Conservation (phyloP, 2,113 vertebrate genomes). For the Galbula dea region DNA sequence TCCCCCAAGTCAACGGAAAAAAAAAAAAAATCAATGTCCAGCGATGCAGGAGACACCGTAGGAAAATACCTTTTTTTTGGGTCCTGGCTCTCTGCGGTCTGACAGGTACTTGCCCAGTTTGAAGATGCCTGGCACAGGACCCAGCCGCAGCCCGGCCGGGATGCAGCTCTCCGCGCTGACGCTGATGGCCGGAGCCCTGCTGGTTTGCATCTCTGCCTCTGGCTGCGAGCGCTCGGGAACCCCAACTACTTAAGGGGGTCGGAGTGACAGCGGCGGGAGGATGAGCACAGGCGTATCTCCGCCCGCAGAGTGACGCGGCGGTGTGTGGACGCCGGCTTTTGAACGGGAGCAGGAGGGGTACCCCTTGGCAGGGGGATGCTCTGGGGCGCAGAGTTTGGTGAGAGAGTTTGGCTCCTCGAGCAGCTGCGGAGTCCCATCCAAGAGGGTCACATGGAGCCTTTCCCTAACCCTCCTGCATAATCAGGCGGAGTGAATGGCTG, state of each 20-base stretch:
- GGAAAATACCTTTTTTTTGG: slow-evolving; percentile 91
- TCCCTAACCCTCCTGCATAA: slow-evolving; percentile 96
- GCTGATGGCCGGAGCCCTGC: slow-evolving; percentile 82
- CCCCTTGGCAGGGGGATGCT: slow-evolving; percentile 79
- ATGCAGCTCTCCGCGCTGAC: slow-evolving; percentile 92
- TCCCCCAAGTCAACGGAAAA: not conserved
- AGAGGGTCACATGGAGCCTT: slow-evolving; percentile 97
- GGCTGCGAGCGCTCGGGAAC: slow-evolving; percentile 76
- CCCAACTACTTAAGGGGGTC: slow-evolving; percentile 58
- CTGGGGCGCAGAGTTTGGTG: slow-evolving; percentile 83
- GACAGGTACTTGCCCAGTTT: slow-evolving; percentile 96
- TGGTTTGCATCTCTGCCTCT: slow-evolving; percentile 83
- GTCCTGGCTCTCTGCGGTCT: slow-evolving; percentile 92
- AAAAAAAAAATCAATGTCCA: slow-evolving; percentile 7
- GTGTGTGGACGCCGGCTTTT: slow-evolving; percentile 87
- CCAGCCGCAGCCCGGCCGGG: slow-evolving; percentile 91
- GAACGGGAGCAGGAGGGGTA: slow-evolving; percentile 82
- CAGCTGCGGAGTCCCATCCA: slow-evolving; percentile 89
- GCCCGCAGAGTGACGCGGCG: slow-evolving; percentile 90
- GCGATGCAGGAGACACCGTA: not conserved
- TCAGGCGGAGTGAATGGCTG: slow-evolving; percentile 93
- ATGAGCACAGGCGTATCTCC: slow-evolving; percentile 87
- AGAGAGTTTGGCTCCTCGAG: slow-evolving; percentile 90
- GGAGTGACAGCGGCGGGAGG: slow-evolving; percentile 69
- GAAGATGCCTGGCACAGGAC: slow-evolving; percentile 91